Conservation (phyloP, 2,888 invertebrate genomes). For the Oscheius onirici region DNA sequence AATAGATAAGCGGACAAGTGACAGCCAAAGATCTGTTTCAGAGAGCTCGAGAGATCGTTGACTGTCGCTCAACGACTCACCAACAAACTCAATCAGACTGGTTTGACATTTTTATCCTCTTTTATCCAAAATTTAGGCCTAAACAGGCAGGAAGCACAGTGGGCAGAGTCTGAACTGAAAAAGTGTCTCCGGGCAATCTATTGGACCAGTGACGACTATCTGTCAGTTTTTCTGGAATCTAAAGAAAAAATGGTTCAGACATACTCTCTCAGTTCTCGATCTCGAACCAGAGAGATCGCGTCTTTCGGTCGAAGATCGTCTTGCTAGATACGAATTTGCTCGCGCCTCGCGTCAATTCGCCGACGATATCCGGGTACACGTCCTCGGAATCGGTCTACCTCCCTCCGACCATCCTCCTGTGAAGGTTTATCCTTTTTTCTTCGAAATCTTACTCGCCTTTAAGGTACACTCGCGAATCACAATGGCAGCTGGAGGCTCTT, state of each 20-base stretch:
- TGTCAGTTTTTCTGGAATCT: conserved; percentile 4
- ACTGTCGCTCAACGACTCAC: conserved; percentile 19
- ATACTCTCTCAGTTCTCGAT: conserved; percentile 32
- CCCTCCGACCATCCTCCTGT: conserved; percentile 12
- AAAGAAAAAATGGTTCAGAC: conserved; percentile 5
- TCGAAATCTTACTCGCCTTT: neutral
- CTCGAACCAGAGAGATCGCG: conserved; percentile 27
- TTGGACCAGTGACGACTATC: conserved; percentile 33
- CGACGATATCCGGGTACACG: conserved; percentile 37
- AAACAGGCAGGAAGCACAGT: conserved; percentile 30
- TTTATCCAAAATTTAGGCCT: neutral
- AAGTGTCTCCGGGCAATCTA: conserved; percentile 33
- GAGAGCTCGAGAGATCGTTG: conserved; percentile 30
- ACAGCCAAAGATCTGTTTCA: neutral
- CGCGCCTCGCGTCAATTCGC: conserved; percentile 30
- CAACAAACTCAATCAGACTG: conserved; percentile 25
- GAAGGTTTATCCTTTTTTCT: conserved; percentile 18
- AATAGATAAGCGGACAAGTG: neutral
- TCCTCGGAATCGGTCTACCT: conserved; percentile 24
- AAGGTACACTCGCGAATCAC: conserved; percentile 26
- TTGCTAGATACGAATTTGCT: conserved; percentile 29
- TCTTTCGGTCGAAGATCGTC: conserved; percentile 38
- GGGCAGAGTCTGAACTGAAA: conserved; percentile 31
- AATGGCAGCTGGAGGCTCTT: conserved; percentile 30
- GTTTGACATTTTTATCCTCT: no score